Evolutionary conservation across 2,113 vertebrate genomes (phyloP).

Genomic region (Scopus umbretta): DNA sequence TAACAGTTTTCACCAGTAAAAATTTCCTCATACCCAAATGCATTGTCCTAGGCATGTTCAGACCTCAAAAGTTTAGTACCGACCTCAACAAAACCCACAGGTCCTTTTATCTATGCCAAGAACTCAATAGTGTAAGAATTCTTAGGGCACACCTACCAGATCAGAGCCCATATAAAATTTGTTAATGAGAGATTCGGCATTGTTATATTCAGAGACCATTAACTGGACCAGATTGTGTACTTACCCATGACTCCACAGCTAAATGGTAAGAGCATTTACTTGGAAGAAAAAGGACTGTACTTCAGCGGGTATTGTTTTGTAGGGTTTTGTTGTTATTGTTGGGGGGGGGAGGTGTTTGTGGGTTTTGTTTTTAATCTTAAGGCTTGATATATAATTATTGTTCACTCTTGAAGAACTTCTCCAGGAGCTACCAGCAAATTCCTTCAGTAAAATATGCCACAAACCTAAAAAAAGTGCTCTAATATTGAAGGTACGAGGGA

Average conservation of each 20-base stretch:
- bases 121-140: not conserved
- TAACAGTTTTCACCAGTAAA: not conserved
- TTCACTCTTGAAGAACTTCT: not conserved
- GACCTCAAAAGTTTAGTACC: not conserved
- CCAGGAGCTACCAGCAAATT: not conserved
- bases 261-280: not conserved
- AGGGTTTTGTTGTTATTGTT: not conserved
- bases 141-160: not conserved
- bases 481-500: not conserved
- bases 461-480: not conserved
- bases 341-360: not conserved
- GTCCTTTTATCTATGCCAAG: not conserved
- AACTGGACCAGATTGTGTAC: not conserved
- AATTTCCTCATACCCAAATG: not conserved
- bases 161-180: not conserved
- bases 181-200: not conserved
- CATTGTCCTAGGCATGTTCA: not conserved
- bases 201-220: not conserved
- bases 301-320: not conserved
- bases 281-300: not conserved
- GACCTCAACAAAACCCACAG: not conserved
- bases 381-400: not conserved
- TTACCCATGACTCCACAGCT: not conserved
- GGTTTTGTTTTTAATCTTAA: not conserved
- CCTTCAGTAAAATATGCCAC: not conserved